These are phyloP conservation scores for Rhodinocichla rosea DNA, from an alignment of 2,113 vertebrate species.

Conservation along the genomic window DNA sequence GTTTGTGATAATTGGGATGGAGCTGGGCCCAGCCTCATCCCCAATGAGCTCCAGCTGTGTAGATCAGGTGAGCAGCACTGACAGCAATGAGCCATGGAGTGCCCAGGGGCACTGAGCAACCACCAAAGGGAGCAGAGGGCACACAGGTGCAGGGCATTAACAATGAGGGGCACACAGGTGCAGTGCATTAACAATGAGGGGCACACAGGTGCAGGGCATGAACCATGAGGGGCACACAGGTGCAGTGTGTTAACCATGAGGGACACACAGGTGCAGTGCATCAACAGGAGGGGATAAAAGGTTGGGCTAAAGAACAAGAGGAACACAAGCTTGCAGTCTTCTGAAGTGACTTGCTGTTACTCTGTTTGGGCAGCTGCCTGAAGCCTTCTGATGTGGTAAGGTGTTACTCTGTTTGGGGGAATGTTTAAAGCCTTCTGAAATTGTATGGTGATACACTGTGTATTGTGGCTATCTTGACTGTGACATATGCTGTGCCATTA, in stretches of 20 bases:
- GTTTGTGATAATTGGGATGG: not conserved
- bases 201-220: too few relatives aligned
- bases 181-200: not conserved
- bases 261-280: not conserved
- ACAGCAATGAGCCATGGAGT: not conserved
- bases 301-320: not conserved
- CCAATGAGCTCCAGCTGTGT: not conserved
- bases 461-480: not conserved
- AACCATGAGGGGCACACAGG: not conserved
- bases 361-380: not conserved
- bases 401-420: not conserved
- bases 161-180: not conserved
- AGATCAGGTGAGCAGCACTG: not conserved
- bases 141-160: not conserved
- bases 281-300: not conserved
- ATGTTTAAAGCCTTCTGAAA: not conserved
- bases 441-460: not conserved
- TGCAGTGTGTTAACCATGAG: accelerated
- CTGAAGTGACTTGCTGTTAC: accelerated
- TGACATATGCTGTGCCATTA: not conserved
- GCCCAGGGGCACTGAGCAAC: not conserved
- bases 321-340: accelerated
- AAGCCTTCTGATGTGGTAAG: not conserved
- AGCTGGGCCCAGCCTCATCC: not conserved
- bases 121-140: not conserved